These are phyloP conservation scores for Sesia apiformis DNA, from an alignment of 2,888 invertebrate species.

Conservation along the genomic window DNA sequence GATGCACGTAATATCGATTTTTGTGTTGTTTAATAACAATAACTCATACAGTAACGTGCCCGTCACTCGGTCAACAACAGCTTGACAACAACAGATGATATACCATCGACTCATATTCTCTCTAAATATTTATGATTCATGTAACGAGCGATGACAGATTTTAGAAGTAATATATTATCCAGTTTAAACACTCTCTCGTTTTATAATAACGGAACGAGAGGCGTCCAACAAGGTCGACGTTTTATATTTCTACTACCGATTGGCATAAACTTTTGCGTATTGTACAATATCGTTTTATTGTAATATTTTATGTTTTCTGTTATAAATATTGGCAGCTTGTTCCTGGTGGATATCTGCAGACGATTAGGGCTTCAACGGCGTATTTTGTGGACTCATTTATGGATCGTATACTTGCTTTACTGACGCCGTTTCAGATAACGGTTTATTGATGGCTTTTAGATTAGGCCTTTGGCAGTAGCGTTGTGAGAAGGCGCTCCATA, in stretches of 20 bases:
- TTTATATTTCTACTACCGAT: conserved; percentile 50
- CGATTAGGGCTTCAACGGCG: conserved; percentile 39
- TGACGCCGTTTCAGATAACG: conserved; percentile 53
- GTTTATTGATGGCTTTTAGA: conserved; percentile 53
- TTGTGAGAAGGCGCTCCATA: conserved; percentile 30
- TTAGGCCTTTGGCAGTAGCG: conserved; percentile 32
- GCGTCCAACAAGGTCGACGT: conserved; percentile 29
- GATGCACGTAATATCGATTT: no score
- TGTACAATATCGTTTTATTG: conserved; percentile 49
- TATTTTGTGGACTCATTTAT: conserved; percentile 55
- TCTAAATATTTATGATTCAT: conserved; percentile 5
- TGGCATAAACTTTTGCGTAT: conserved; percentile 47
- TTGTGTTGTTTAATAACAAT: no score
- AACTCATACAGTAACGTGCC: no score
- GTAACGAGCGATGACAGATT: conserved; percentile 7
- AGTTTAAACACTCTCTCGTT: conserved; percentile 10
- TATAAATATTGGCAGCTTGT: conserved; percentile 49
- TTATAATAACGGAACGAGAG: conserved; percentile 18
- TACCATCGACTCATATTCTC: background rate
- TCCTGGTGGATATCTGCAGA: conserved; percentile 35
- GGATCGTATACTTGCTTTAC: conserved; percentile 56
- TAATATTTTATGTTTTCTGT: conserved; percentile 43
- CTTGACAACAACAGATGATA: background rate
- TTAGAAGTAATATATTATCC: conserved; percentile 8
- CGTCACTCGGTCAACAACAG: no score